Base-by-base conservation (phyloP, 2,797 vertebrate genomes). In the Neostethus bicornis region DNA sequence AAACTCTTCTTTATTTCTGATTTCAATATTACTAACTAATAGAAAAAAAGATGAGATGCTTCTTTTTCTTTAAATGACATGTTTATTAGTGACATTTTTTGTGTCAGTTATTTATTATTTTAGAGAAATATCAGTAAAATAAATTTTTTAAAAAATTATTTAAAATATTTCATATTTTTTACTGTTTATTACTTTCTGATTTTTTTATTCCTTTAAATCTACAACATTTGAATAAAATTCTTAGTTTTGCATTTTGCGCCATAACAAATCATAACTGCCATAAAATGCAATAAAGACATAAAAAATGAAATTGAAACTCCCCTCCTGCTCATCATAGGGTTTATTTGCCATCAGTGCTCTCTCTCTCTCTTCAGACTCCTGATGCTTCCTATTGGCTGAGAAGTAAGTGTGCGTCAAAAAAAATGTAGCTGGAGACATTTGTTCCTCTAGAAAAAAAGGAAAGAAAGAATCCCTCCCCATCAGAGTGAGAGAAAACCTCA, bases 331-430 rank as follows among this genome's bases (percentile, higher is more conserved):
- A 63, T 73, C 58, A 52, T 23, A 70, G 3, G 38, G 52, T 78
- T 68, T 44, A 68, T 81, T 77, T 92, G 87, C 93, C 89, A 87
- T 91, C 90, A 86, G 90, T 89, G 90, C 82, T 81, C 80, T 86
- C 89, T 91, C 90, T 91, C 90, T 90, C 92, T 78, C 94, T 94
- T 94, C 94, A 94, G 93, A 94, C 92, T 91, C 87, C 79, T 92
- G 90, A 91, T 92, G 88, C 85, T 92, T 94, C 93, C 94, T 91
- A 98, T 98, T 98, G 96, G 96, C 92, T 96, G 93, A 93, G 89
- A 93, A 94, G 92, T 93, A 93, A 94, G 92, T 93, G 94, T 93
- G 95, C 94, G 95, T 96, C 95, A 95, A 95, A 96, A 95, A 74
- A 67, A 94, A 95, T 95, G 94, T 95, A 94, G 93, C 95, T 93